phyloP scores from a whole-genome alignment of 2,888 invertebrate species.

The Orchestes rusci region DNA sequence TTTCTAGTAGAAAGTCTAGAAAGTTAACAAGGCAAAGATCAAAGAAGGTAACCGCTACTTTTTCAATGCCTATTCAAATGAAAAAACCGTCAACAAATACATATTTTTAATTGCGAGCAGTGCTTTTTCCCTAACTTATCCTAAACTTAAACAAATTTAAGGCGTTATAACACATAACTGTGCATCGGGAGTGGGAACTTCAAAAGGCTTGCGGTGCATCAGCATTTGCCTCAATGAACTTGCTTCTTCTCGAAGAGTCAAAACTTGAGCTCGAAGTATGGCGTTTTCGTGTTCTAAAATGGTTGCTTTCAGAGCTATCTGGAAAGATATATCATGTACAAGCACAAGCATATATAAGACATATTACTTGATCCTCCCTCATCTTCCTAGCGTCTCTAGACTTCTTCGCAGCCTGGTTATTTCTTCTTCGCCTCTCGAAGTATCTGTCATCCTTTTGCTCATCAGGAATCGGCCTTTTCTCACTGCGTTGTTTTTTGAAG shows the following conservation, averaged over 20 bases:
- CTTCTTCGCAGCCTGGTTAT: constrained; percentile 90
- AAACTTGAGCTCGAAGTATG: constrained; percentile 71
- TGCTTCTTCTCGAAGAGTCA: constrained; percentile 73
- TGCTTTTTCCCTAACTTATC: too few species aligned
- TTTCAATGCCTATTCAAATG: too few species aligned
- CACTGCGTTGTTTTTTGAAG: constrained; percentile 59
- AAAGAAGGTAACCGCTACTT: too few species aligned
- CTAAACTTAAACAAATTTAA: background rate
- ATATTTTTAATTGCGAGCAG: too few species aligned
- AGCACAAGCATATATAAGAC: background rate
- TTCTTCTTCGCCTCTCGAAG: constrained; percentile 77
- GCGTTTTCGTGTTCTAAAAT: constrained; percentile 85
- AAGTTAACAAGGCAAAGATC: too few species aligned
- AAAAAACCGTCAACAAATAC: too few species aligned
- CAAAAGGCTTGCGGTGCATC: constrained; percentile 44
- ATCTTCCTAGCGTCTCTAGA: constrained; percentile 81
- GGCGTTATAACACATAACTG: constrained; percentile 11
- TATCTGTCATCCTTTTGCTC: constrained; percentile 87
- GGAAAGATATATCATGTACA: constrained; percentile 16
- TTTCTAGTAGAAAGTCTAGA: too few species aligned
- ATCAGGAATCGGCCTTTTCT: constrained; percentile 79
- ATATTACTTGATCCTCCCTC: constrained; percentile 71
- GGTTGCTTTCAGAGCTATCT: constrained; percentile 79
- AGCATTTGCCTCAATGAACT: constrained; percentile 62
- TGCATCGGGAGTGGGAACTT: constrained; percentile 19